Evolutionary conservation across 2,888 invertebrate species (phyloP).

Genomic region (Papilio protenor): DNA sequence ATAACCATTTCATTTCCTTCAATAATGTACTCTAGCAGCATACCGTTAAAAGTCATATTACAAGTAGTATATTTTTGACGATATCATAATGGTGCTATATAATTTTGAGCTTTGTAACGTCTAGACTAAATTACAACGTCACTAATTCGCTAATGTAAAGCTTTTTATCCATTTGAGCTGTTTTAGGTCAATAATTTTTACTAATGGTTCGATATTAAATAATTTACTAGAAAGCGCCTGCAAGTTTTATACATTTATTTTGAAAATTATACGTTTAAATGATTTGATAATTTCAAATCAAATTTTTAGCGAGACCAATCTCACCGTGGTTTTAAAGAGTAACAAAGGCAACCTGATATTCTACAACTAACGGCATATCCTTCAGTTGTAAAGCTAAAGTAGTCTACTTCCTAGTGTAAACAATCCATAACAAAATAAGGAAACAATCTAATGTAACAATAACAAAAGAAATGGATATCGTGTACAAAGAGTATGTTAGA

Average conservation of each 20-base stretch:
- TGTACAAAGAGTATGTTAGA: constrained; percentile 1
- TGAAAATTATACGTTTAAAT: background rate
- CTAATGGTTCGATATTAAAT: background rate
- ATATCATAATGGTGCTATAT: constrained; percentile 75
- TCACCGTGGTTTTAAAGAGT: too few species aligned
- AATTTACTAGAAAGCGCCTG: background rate
- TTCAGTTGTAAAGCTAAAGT: too few species aligned
- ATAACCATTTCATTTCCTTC: constrained; percentile 61
- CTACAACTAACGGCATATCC: too few species aligned
- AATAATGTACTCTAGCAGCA: constrained; percentile 60
- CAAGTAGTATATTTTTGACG: constrained; percentile 53
- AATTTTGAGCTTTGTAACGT: constrained; percentile 74
- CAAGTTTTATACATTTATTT: background rate
- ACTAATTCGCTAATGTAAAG: constrained; percentile 15
- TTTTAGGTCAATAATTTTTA: background rate
- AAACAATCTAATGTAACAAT: background rate
- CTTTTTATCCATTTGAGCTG: background rate
- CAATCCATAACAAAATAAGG: too few species aligned
- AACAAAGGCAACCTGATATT: too few species aligned
- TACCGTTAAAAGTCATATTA: constrained; percentile 59
- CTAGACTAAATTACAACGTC: constrained; percentile 63
- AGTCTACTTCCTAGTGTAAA: too few species aligned
- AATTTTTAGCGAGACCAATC: too few species aligned
- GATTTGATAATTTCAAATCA: too few species aligned
- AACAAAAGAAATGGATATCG: background rate